Conservation (phyloP, 2,797 vertebrate genomes). For the Crocidura indochinensis region DNA sequence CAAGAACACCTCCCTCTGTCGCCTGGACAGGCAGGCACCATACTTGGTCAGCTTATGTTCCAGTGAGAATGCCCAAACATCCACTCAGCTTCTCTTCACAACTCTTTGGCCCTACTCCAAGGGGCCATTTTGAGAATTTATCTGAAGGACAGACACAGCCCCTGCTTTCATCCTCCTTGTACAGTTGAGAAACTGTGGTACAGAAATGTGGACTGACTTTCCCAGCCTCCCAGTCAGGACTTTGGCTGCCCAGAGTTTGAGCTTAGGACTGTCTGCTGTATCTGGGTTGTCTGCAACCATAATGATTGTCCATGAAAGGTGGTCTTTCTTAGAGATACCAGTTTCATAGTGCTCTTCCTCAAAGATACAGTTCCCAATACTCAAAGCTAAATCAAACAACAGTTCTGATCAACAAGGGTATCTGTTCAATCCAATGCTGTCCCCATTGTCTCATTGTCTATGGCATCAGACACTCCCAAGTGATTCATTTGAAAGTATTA, state of each 20-base stretch:
- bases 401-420: not conserved
- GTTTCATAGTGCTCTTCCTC: not conserved
- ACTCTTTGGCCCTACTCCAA: too few species aligned
- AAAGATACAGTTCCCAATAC: not conserved
- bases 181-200: not conserved
- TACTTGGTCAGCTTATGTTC: not conserved
- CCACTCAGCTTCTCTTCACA: not conserved
- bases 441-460: not conserved
- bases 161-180: not conserved
- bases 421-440: too few species aligned
- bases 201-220: not conserved
- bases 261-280: not conserved
- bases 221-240: not conserved
- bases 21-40: not conserved
- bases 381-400: not conserved
- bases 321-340: not conserved
- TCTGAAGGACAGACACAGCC: not conserved
- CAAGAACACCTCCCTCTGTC: not conserved
- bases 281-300: not conserved
- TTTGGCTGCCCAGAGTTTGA: not conserved
- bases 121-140: not conserved
- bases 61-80: not conserved
- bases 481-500: not conserved
- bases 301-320: not conserved
- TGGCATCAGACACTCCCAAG: too few species aligned